Evolutionary conservation across 1,140 invertebrate species (phyloP), one percentile per base, ranked within the genome.

Genomic region (Lanistes nyassanus): DNA sequence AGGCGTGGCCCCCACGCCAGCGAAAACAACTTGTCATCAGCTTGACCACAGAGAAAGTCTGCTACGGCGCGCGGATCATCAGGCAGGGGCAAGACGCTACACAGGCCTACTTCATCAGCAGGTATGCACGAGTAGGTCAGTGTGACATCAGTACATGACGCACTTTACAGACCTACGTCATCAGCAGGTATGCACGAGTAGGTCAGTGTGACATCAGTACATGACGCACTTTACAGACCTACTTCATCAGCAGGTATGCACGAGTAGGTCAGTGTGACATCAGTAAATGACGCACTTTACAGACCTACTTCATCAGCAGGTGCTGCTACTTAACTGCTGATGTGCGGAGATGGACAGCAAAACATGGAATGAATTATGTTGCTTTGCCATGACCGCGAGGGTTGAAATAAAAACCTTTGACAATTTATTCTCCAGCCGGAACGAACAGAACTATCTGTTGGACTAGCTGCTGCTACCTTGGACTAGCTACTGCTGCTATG

Each of bases 281-380:
- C 16, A 64, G 16, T 21, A 64, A 64, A 13, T 21, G 62, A 64
- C 19, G 16, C 0, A 81, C 86, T 0, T 78, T 80, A 13, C 82
- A 80, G 36, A 83, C 89, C 21, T 88, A 88, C 76, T 89, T 89
- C 79, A 84, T 89, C 13, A 75, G 87, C 13, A 87, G 81, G 87
- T 88, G 60, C 29, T 21, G 16, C 13, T 64, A 21, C 31, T 29
- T 16, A 16, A 29, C 13, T 64, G 29, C 11, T 21, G 13, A 64
- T n/a, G n/a, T n/a, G n/a, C n/a, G n/a, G n/a, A n/a, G n/a, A n/a
- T n/a, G n/a, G n/a, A n/a, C n/a, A n/a, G n/a, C n/a, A n/a, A n/a
- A n/a, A n/a, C n/a, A n/a, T n/a, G 29, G 31, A 31, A 21, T 16
- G 13, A 16, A 21, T 64, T 64, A 13, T 64, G 11, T 13, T 21